phyloP scores from a whole-genome alignment of 2,797 vertebrate genomes.

The Hafferia zeledoni region DNA sequence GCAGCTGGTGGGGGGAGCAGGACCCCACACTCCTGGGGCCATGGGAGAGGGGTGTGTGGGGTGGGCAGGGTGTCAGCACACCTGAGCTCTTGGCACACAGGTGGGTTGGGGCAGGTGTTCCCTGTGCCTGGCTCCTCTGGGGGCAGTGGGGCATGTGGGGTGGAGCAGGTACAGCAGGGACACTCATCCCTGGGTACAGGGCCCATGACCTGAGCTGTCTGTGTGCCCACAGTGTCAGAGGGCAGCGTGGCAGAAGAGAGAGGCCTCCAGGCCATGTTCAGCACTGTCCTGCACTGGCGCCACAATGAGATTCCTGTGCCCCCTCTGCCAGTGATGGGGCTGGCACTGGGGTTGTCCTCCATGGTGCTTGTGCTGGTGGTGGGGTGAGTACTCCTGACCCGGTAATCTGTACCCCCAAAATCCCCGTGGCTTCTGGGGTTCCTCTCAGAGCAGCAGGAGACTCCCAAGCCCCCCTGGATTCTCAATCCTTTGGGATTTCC shows the following conservation, averaged over 20 bases:
- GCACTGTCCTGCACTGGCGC: neutral
- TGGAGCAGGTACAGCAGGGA: neutral
- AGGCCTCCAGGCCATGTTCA: neutral
- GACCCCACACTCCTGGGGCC: no score
- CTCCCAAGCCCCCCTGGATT: neutral
- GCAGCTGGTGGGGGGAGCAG: neutral
- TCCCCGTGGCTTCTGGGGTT: neutral
- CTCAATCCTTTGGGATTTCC: neutral
- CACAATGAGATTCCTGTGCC: rapidly evolving
- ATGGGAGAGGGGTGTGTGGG: rapidly evolving
- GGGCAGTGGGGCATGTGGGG: rapidly evolving
- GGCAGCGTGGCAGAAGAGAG: neutral
- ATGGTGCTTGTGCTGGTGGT: neutral
- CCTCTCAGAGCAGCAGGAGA: neutral
- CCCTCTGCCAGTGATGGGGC: rapidly evolving
- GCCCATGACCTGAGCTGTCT: neutral
- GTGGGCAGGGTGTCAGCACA: neutral
- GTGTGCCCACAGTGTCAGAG: neutral
- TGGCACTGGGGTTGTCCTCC: neutral
- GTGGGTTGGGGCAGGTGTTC: neutral
- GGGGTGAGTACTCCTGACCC: neutral
- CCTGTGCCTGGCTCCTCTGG: neutral
- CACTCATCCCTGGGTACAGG: neutral
- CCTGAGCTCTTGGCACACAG: neutral
- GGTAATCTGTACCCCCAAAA: neutral